Evolutionary conservation across 2,888 invertebrate species (phyloP), one percentile per base, ranked within the genome.

Genomic region (Mythimna albipuncta): DNA sequence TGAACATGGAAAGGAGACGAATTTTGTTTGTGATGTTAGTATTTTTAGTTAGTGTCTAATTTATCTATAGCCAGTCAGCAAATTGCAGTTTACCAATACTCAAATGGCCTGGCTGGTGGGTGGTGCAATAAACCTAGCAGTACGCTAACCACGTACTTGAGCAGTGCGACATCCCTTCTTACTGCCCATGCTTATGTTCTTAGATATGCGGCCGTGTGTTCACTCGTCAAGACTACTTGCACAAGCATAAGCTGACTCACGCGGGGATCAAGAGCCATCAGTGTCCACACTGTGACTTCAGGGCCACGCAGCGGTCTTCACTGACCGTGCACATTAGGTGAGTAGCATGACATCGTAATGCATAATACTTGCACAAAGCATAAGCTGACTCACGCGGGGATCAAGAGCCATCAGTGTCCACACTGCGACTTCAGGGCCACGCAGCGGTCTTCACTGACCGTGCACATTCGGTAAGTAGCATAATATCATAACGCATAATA

Each of bases 21-120:
- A 91, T 67, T 95, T 88, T 91, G 88, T 96, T 69, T 96, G 96
- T 88, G 96, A 96, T 90, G 96, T 96, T 79, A 89, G 90, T 90
- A 72, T 72, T 47, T 16, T 9, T 16, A 47, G 6, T 0, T 44
- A 11, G 9, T 32, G 32, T 4, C 2, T 44, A 44, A 11, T 4
- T 11, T 10, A 32, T 32, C 32, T 32, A 32, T 32, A 5, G 32
- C 32, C 5, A 32, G 32, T 32, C 32, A 32, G 32, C 32, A 4
- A 4, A 32, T 32, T 32, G 32, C 32, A 2, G 0, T 32, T 3
- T 32, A 32, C 5, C 32, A 32, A 32, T 32, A 32, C 32, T 32
- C 32, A 32, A 4, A 32, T 3, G 32, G 32, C 32, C 32, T 2
- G n/a, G n/a, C n/a, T n/a, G n/a, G n/a, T 26, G 26, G 26, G 2